A percentile compares a stretch with the other conserved stretches of the same genome.
These are phyloP conservation scores for Ardeotis arabs DNA, from an alignment of 2,113 vertebrate species.

Conservation along the genomic window DNA sequence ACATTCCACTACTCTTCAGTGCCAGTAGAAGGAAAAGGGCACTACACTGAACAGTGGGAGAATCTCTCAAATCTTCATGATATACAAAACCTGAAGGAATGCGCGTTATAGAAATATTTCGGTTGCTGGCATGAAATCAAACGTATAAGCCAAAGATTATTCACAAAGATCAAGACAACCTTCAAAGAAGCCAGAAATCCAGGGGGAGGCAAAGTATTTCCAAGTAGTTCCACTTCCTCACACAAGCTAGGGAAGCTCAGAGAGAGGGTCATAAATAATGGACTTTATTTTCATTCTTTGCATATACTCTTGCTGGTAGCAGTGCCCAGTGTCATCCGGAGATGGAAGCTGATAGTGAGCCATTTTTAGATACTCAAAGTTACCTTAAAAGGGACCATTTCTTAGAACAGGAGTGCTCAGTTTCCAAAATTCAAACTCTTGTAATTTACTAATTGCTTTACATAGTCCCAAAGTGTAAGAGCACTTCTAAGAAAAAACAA, in stretches of 20 bases:
- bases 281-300: slow-evolving; percentile 43
- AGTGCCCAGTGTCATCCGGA: background rate
- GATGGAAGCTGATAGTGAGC: background rate
- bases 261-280: slow-evolving; percentile 48
- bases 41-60: background rate
- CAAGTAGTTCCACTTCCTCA: slow-evolving; percentile 20
- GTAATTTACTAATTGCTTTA: background rate
- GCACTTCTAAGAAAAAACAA: background rate
- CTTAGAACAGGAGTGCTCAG: background rate
- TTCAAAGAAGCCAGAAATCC: slow-evolving; percentile 64
- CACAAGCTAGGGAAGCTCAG: slow-evolving; percentile 5
- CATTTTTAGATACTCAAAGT: background rate
- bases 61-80: slow-evolving; percentile 14
- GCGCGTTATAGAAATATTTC: slow-evolving; percentile 22
- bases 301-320: background rate
- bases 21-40: background rate
- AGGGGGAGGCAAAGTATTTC: slow-evolving; percentile 24
- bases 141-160: slow-evolving; percentile 30
- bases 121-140: slow-evolving; percentile 53
- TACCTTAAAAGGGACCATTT: background rate
- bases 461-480: background rate
- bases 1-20: background rate
- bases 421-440: background rate
- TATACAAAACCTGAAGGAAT: slow-evolving; percentile 28
- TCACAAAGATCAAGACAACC: slow-evolving; percentile 56